Conservation (phyloP, 2,797 vertebrate species). For the Borostomias antarcticus region DNA sequence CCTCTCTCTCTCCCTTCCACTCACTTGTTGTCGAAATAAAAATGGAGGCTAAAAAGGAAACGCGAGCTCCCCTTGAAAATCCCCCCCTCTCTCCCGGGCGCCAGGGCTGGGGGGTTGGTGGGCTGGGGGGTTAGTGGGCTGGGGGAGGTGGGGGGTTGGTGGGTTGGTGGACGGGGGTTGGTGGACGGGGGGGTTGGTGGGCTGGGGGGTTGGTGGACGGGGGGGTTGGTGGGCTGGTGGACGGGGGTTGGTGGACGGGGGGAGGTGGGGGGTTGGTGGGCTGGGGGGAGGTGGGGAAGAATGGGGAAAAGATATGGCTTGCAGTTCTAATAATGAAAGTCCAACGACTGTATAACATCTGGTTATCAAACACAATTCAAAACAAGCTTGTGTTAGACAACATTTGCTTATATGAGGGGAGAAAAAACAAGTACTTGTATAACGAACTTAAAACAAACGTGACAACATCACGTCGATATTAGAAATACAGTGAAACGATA, state of each 20-base stretch:
- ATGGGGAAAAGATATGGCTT: too few relatives aligned
- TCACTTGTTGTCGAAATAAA: constrained; percentile 70
- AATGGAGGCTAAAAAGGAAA: constrained; percentile 83
- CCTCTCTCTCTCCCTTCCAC: constrained; percentile 21
- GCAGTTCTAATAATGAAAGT: too few relatives aligned
- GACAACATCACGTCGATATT: background rate
- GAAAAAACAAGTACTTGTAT: background rate
- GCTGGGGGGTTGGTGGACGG: constrained; percentile 74
- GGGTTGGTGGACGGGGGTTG: constrained; percentile 74
- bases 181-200: constrained; percentile 75
- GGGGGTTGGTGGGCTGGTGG: constrained; percentile 77
- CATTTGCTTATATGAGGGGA: background rate
- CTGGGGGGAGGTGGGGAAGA: constrained; percentile 70
- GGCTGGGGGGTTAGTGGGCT: too few relatives aligned
- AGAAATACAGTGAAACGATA: background rate
- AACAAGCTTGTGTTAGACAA: background rate
- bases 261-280: constrained; percentile 74
- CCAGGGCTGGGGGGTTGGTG: constrained; percentile 76
- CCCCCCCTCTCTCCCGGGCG: constrained; percentile 78
- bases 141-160: constrained; percentile 76
- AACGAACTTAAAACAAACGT: background rate
- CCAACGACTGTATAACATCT: too few relatives aligned
- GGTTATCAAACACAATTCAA: background rate
- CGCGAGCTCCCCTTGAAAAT: constrained; percentile 76
- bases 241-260: too few relatives aligned